Conservation (phyloP, 2,888 invertebrate species). For the Sipunculus nudus region DNA sequence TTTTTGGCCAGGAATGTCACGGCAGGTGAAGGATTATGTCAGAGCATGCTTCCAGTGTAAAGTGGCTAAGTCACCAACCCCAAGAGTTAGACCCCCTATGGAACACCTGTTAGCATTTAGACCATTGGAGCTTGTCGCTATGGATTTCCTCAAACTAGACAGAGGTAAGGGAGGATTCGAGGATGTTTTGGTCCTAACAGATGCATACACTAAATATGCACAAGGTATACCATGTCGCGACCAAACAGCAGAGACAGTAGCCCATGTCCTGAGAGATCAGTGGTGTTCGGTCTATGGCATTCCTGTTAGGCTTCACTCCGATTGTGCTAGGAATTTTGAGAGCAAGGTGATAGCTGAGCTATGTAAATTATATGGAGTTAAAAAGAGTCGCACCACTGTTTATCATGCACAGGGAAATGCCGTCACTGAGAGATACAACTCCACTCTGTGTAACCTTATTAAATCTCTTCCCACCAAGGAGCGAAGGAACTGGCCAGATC, state of each 20-base stretch:
- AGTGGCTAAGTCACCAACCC: neutral
- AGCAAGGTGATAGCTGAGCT: neutral
- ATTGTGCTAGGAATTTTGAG: constrained; percentile 9
- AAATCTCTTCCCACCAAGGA: neutral
- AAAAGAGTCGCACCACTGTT: neutral
- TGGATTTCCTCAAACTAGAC: constrained; percentile 30
- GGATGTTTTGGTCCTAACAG: constrained; percentile 32
- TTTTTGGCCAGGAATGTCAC: neutral
- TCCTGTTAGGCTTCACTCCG: constrained; percentile 1
- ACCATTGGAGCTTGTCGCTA: constrained; percentile 30
- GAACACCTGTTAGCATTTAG: constrained; percentile 5
- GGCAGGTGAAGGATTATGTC: neutral
- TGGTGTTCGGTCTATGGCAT: constrained; percentile 31
- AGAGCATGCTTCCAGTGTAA: neutral
- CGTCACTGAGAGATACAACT: constrained; percentile 8
- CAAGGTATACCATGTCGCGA: constrained; percentile 28
- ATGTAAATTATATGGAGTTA: neutral
- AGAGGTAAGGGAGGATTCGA: constrained; percentile 16
- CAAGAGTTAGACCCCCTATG: constrained; percentile 6
- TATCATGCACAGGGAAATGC: constrained; percentile 21
- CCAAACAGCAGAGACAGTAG: constrained; percentile 27
- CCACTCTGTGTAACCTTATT: neutral
- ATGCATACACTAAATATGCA: constrained; percentile 32
- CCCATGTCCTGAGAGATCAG: constrained; percentile 26
- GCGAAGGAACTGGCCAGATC: neutral